These are phyloP conservation scores for Lissocephala sabroskyi DNA, from an alignment of 2,888 invertebrate genomes.

Conservation along the genomic window DNA sequence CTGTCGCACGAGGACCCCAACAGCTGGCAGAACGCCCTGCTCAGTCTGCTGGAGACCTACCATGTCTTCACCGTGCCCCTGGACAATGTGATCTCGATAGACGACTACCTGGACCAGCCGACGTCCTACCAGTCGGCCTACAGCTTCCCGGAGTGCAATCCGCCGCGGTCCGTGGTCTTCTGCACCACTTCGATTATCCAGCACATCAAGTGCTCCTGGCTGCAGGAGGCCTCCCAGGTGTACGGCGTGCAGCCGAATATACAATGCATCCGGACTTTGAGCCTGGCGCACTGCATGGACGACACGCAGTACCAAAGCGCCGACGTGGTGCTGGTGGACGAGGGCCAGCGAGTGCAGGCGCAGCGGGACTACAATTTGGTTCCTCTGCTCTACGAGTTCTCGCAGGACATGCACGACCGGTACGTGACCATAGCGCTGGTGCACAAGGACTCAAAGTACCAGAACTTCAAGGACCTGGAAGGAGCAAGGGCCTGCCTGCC, in stretches of 20 bases:
- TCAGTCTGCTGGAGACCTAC: conserved; percentile 77
- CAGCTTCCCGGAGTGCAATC: conserved; percentile 80
- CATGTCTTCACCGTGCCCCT: conserved; percentile 75
- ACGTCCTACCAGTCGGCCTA: conserved; percentile 78
- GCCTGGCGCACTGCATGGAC: conserved; percentile 79
- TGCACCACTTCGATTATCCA: conserved; percentile 82
- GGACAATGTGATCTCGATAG: conserved; percentile 77
- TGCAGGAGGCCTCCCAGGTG: conserved; percentile 82
- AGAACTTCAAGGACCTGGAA: conserved; percentile 77
- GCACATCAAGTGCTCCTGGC: conserved; percentile 84
- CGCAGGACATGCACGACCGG: conserved; percentile 66
- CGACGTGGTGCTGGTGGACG: conserved; percentile 82
- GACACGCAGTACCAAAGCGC: conserved; percentile 77
- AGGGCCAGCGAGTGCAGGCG: conserved; percentile 81
- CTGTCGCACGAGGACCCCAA: conserved; percentile 69
- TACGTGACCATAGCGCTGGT: conserved; percentile 79
- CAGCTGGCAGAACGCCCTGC: conserved; percentile 76
- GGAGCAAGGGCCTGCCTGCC: conserved; percentile 87
- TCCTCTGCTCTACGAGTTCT: conserved; percentile 67
- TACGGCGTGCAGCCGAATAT: conserved; percentile 86
- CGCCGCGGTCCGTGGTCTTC: conserved; percentile 77
- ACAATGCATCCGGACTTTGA: conserved; percentile 80
- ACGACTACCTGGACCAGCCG: conserved; percentile 79
- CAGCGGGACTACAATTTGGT: conserved; percentile 74
- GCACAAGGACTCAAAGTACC: conserved; percentile 75